Base-by-base conservation (phyloP, 1,140 invertebrate species). In the Panagrolaimus sp. region DNA sequence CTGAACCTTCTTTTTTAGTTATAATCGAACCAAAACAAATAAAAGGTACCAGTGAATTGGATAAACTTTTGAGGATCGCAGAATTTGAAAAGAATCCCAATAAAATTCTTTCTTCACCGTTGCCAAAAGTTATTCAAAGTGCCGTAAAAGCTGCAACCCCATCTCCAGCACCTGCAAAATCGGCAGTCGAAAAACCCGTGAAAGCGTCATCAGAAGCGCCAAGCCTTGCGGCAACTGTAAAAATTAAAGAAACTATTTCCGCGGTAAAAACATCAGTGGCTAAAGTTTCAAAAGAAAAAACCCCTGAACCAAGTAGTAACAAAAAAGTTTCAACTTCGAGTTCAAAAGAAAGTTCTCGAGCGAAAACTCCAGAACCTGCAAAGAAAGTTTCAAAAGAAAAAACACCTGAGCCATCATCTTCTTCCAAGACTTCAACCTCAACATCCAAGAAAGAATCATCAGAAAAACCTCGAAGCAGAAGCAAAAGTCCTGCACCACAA, bases 31-130 rank as follows among this genome's bases (percentile, higher is more conserved):
- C 52, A 10, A 21, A 58, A 4, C 21, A 58, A 21, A 28, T 58
- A 21, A 58, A 58, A 21, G 52, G 52, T 28, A 58, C 52, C 15
- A n/a, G 52, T 58, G 52, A 58, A 58, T 58, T 58, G 52, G 52
- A 58, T 21, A 58, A 58, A 58, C 52, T 58, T 58, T 28, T 58
- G n/a, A 5, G 52, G 17, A 26, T 58, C 21, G 52, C 52, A 28
- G 52, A 58, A 28, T 58, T 58, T 58, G 52, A 58, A 58, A 58
- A 58, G 52, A 58, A 58, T 58, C 52, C 52, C 3, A 58, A 58
- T 21, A 28, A 21, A n/a, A 28, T 17, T 58, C 12, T 58, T 26
- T 21, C 52, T 21, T 21, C 52, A 24, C 17, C 52, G 15, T 26
- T 28, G 52, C 52, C 52, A 6, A 58, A 58, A 58, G 52, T 58